Evolutionary conservation across 2,113 vertebrate species (phyloP).

Genomic region (Zosterops pallidus): DNA sequence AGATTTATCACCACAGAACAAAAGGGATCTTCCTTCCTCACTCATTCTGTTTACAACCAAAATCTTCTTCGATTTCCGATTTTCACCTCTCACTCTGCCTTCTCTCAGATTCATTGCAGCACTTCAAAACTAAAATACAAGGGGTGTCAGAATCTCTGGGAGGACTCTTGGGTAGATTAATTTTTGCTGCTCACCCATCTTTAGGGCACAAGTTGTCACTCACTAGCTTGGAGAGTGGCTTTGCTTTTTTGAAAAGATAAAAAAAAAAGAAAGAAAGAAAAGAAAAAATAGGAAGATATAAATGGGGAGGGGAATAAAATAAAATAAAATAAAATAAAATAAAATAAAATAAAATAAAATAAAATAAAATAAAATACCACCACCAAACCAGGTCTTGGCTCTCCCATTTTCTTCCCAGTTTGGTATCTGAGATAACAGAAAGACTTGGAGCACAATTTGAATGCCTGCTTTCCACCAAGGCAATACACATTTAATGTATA

Average conservation of each 20-base stretch:
- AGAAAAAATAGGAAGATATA: neutral
- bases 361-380: accelerated
- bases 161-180: neutral
- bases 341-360: too few relatives aligned
- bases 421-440: neutral
- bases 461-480: neutral
- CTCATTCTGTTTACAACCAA: neutral
- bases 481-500: neutral
- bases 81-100: neutral
- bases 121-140: neutral
- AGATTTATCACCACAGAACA: neutral
- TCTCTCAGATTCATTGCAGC: neutral
- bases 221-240: neutral
- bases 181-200: neutral
- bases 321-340: too few relatives aligned
- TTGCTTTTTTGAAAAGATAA: neutral
- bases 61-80: neutral
- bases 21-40: neutral
- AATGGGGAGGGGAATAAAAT: too few relatives aligned
- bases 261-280: too few relatives aligned
- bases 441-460: neutral
- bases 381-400: neutral
- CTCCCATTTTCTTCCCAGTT: neutral
- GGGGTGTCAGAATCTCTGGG: neutral
- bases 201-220: neutral